A percentile compares a stretch with the other conserved stretches of the same genome.
Evolutionary conservation across 2,113 vertebrate species (phyloP).

Genomic region (Notothenia rossii): DNA sequence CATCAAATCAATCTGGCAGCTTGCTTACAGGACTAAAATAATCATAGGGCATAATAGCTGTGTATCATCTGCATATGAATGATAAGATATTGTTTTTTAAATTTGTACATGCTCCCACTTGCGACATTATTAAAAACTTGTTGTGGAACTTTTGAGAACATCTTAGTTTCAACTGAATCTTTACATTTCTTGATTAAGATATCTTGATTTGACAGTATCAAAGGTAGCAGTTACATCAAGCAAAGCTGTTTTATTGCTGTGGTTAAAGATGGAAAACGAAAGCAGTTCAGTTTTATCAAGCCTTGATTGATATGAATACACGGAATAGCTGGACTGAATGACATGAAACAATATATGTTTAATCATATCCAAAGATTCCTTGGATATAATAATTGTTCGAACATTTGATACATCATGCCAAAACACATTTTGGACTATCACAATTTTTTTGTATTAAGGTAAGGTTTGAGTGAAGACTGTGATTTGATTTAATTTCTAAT

Average conservation of each 20-base stretch:
- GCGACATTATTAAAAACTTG: background rate
- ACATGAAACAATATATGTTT: background rate
- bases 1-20: no score
- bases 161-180: background rate
- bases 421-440: background rate
- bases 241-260: background rate
- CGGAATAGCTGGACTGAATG: background rate
- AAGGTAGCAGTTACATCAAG: background rate
- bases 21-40: background rate
- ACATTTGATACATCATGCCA: background rate
- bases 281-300: background rate
- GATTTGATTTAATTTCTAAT: background rate
- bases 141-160: background rate
- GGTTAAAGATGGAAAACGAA: background rate
- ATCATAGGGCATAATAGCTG: background rate
- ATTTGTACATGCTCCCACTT: background rate
- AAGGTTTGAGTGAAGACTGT: background rate
- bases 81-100: background rate
- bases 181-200: background rate
- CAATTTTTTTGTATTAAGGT: background rate
- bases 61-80: background rate
- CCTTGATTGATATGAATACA: background rate
- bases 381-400: background rate
- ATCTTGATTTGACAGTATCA: background rate
- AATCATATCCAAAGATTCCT: background rate